A percentile compares a stretch with the other conserved stretches of the same genome.
Conservation (phyloP, 2,113 vertebrate genomes). For the Alectura lathami region DNA sequence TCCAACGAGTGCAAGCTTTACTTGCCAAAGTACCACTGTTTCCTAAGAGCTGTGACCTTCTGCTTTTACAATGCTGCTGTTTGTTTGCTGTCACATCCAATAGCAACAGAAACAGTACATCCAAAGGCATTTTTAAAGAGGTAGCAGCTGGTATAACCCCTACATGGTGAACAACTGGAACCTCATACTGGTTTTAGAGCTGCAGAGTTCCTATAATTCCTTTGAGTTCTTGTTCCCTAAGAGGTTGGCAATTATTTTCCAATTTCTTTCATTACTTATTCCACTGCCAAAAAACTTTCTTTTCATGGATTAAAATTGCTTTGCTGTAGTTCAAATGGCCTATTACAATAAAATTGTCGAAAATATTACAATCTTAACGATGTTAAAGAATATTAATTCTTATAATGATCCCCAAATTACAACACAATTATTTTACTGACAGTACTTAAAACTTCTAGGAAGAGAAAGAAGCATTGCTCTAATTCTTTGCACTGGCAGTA, state of each 20-base stretch:
- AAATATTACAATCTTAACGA: constrained; percentile 9
- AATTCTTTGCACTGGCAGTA: background rate
- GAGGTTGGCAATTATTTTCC: constrained; percentile 18
- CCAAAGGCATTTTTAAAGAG: background rate
- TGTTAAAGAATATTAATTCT: constrained; percentile 22
- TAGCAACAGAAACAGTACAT: background rate
- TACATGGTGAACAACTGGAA: background rate
- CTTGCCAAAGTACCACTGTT: background rate
- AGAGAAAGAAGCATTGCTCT: background rate
- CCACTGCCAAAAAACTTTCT: background rate
- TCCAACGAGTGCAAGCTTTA: background rate
- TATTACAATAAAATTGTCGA: background rate
- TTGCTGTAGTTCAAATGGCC: background rate
- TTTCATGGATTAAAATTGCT: constrained; percentile 2
- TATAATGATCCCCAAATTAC: background rate
- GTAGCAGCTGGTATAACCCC: background rate
- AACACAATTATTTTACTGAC: constrained; percentile 15
- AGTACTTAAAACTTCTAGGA: background rate
- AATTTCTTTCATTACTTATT: constrained; percentile 14
- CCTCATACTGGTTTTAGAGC: background rate
- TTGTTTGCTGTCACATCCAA: background rate
- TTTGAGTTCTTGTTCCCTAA: background rate
- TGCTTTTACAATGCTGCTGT: background rate
- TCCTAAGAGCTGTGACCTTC: background rate
- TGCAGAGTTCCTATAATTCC: background rate